Evolutionary conservation across 1,140 invertebrate genomes (phyloP).

Genomic region (Parapsyche elsis): DNA sequence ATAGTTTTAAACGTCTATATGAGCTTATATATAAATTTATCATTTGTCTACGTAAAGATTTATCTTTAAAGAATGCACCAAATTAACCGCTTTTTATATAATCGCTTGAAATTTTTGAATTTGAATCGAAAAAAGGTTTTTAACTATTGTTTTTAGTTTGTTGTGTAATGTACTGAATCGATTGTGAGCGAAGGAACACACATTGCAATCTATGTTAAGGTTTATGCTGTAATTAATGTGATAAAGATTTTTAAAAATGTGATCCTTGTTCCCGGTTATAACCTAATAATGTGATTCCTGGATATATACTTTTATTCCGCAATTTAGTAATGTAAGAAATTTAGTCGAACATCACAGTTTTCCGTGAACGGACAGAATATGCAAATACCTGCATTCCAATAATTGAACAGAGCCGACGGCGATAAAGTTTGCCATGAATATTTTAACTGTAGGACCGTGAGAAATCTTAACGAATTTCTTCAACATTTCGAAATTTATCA

Average conservation of each 20-base stretch:
- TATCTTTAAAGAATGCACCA: conserved; percentile 36
- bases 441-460: conserved; percentile 34
- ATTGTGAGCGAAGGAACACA: conserved; percentile 48
- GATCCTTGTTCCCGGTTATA: conserved; percentile 52
- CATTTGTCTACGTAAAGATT: neutral
- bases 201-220: conserved; percentile 49
- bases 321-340: conserved; percentile 47
- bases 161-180: conserved; percentile 35
- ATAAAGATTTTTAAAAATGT: conserved; percentile 52
- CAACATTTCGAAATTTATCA: conserved; percentile 32
- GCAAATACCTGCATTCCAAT: conserved; percentile 51
- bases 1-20: conserved; percentile 53
- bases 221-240: conserved; percentile 51
- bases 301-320: conserved; percentile 50
- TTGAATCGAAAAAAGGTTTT: conserved; percentile 28
- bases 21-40: conserved; percentile 48
- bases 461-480: conserved; percentile 32
- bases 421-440: conserved; percentile 25
- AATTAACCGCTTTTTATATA: conserved; percentile 54
- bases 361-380: conserved; percentile 27
- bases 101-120: conserved; percentile 51
- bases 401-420: conserved; percentile 24
- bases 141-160: conserved; percentile 1
- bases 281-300: conserved; percentile 53
- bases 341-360: conserved; percentile 37